phyloP scores from a whole-genome alignment of 2,797 vertebrate species.

The Siniperca scherzeri region DNA sequence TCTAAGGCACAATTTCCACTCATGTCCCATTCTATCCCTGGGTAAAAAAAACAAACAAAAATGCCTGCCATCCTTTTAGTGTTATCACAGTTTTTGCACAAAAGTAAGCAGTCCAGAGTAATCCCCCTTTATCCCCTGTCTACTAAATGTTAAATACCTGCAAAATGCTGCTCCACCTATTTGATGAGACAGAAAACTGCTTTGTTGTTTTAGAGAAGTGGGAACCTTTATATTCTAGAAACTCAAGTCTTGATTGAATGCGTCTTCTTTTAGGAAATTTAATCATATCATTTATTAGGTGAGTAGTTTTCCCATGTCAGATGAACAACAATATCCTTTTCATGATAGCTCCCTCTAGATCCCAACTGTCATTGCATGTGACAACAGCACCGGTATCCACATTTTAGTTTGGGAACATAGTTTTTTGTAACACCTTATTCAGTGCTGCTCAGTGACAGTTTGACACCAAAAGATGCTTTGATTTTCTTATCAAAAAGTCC shows the following conservation, averaged over 20 bases:
- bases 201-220: slow-evolving; percentile 18
- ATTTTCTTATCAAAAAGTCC: slow-evolving; percentile 55
- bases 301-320: slow-evolving; percentile 68
- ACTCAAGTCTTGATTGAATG: slow-evolving; percentile 41
- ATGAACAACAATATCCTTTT: slow-evolving; percentile 56
- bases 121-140: not conserved
- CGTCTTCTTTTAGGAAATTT: slow-evolving; percentile 30
- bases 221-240: slow-evolving; percentile 40
- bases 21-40: slow-evolving; percentile 19
- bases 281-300: slow-evolving; percentile 53
- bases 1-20: slow-evolving; percentile 27
- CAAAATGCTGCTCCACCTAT: slow-evolving; percentile 19
- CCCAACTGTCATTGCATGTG: slow-evolving; percentile 65
- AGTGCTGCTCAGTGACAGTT: slow-evolving; percentile 67
- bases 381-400: slow-evolving; percentile 50
- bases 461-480: slow-evolving; percentile 72
- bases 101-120: not conserved
- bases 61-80: slow-evolving; percentile 3
- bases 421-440: slow-evolving; percentile 67
- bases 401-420: slow-evolving; percentile 39
- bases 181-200: slow-evolving; percentile 9
- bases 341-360: slow-evolving; percentile 46
- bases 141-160: slow-evolving; percentile 43
- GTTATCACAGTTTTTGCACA: slow-evolving; percentile 16
- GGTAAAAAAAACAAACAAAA: not conserved